These are phyloP conservation scores for Pseudorasbora parva DNA, from an alignment of 2,113 vertebrate species.

Conservation along the genomic window DNA sequence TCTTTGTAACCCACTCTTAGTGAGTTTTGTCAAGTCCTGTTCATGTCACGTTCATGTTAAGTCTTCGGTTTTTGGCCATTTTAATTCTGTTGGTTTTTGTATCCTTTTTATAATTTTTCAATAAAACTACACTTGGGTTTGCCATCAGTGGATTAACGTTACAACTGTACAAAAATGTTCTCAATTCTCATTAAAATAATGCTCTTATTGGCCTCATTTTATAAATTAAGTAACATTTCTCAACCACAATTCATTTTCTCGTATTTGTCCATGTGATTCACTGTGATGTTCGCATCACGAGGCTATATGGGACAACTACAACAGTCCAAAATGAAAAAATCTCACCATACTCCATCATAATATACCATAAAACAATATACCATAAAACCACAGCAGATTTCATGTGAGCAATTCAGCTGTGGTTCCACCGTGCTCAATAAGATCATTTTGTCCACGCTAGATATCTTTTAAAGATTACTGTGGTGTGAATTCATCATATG, in stretches of 20 bases:
- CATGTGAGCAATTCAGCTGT: not conserved
- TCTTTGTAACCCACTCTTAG: too few species aligned
- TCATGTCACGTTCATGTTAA: too few species aligned
- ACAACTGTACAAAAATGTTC: not conserved
- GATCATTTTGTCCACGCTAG: slow-evolving; percentile 1
- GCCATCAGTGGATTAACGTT: too few species aligned
- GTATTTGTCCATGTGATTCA: not conserved
- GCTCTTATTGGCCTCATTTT: not conserved
- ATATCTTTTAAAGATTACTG: slow-evolving; percentile 3
- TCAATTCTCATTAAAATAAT: not conserved
- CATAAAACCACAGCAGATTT: not conserved
- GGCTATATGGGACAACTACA: not conserved
- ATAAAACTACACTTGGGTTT: too few species aligned
- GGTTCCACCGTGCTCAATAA: not conserved
- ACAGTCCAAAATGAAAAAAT: not conserved
- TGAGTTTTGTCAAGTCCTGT: too few species aligned
- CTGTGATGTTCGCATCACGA: not conserved
- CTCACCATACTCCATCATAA: not conserved
- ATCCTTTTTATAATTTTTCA: too few species aligned
- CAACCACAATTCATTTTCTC: not conserved
- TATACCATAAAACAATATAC: not conserved
- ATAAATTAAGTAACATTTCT: not conserved
- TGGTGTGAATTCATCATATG: not conserved
- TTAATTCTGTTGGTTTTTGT: too few species aligned
- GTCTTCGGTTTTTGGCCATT: too few species aligned